Evolutionary conservation across 2,113 vertebrate genomes (phyloP), one percentile per base, ranked within the genome.

Genomic region (Spilogale gracilis): DNA sequence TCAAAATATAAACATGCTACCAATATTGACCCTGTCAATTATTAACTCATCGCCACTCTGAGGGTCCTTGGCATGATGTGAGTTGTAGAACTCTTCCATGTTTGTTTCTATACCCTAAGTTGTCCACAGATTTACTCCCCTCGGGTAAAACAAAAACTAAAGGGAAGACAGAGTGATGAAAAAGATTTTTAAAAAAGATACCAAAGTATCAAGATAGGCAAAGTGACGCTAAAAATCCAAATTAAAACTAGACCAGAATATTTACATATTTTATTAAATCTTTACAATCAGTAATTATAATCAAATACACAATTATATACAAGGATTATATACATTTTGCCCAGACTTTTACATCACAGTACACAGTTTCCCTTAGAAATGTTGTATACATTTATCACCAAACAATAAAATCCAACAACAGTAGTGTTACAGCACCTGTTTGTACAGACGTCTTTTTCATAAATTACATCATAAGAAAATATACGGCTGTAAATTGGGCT

Each of bases 251-350:
- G 96, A 97, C 96, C 95, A 98, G 98, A 98, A 98, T 99, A 99
- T 99, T 99, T 99, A 99, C 99, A 99, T 97, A 81, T 98, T 99
- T 99, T 99, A 99, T 99, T 99, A 99, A 99, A 99, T 99, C 98
- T 99, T 99, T 99, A 99, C 99, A 99, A 99, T 99, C 99, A 98
- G 98, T 98, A 98, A 97, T 99, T 99, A 98, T 99, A 99, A 99
- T 99, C 98, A 99, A 99, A 99, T 99, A 99, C 98, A 99, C 98
- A 99, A 98, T 98, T 99, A 99, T 99, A 97, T 99, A 99, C 99
- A 99, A 23, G 38, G 97, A 98, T 98, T 99, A 99, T 99, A 97
- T 99, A 99, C 99, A 99, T 95, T 98, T 98, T 99, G 98, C 98
- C 99, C 99, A 99, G 98, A 98, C 99, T 99, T 99, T 98, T 99